phyloP scores from a whole-genome alignment of 2,113 vertebrate species.

The Gila orcuttii region DNA sequence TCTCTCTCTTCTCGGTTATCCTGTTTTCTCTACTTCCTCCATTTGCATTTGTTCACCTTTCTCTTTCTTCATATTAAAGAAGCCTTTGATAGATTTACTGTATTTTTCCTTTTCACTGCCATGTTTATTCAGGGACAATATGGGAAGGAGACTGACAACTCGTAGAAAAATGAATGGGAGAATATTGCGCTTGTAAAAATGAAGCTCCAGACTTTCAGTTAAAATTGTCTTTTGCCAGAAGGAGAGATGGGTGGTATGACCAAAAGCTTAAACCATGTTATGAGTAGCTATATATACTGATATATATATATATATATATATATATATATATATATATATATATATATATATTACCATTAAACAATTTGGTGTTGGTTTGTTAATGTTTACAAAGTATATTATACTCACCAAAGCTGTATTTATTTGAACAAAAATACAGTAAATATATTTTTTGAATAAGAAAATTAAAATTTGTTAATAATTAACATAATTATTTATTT shows the following conservation, averaged over 20 bases:
- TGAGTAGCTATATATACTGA: too few relatives aligned
- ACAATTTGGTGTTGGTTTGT: too few relatives aligned
- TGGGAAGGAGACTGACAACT: not conserved
- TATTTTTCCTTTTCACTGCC: not conserved
- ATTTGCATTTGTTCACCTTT: not conserved
- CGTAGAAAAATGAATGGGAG: not conserved
- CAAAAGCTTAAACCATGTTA: too few relatives aligned
- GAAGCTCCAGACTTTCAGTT: not conserved
- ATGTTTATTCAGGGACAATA: constrained; percentile 5
- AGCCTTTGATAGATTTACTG: not conserved
- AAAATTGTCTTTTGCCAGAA: not conserved
- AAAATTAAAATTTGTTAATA: too few relatives aligned
- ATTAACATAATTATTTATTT: too few relatives aligned
- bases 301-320: too few relatives aligned
- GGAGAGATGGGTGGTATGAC: not conserved
- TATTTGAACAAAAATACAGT: not conserved
- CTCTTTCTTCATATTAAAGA: constrained; percentile 3
- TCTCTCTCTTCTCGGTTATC: not conserved
- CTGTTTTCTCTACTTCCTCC: constrained; percentile 32
- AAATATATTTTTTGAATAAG: too few relatives aligned
- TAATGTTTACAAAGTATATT: not conserved
- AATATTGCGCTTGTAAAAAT: not conserved
- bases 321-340: too few relatives aligned
- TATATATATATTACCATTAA: too few relatives aligned
- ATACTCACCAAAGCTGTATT: not conserved